Conservation (phyloP, 2,888 invertebrate genomes). For the Leptinotarsa haldemani region DNA sequence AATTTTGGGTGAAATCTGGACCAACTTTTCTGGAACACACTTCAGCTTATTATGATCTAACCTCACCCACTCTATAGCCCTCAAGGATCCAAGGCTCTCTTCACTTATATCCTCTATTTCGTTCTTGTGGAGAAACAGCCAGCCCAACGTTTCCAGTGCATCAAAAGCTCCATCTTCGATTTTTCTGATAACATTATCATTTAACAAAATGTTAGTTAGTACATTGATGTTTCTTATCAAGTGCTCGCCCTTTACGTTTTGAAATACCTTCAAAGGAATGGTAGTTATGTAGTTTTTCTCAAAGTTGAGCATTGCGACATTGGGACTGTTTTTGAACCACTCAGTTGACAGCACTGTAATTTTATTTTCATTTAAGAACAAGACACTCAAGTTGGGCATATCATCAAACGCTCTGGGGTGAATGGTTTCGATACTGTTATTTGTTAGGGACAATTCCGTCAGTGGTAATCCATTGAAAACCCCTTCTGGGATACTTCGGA, state of each 20-base stretch:
- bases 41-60: constrained; percentile 56
- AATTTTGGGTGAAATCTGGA: constrained; percentile 57
- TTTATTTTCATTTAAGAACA: constrained; percentile 54
- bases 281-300: constrained; percentile 52
- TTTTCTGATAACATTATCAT: constrained; percentile 51
- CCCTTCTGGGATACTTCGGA: constrained; percentile 49
- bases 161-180: constrained; percentile 55
- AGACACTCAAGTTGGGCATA: constrained; percentile 52
- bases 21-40: constrained; percentile 57
- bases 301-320: constrained; percentile 50
- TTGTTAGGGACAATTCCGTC: constrained; percentile 50
- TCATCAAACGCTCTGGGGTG: constrained; percentile 53
- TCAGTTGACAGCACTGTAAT: constrained; percentile 50
- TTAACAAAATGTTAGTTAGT: constrained; percentile 51
- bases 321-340: constrained; percentile 55
- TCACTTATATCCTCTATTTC: constrained; percentile 52
- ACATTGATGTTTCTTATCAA: constrained; percentile 42
- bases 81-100: constrained; percentile 54
- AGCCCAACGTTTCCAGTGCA: constrained; percentile 52
- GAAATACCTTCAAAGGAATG: constrained; percentile 50
- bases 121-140: constrained; percentile 54
- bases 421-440: constrained; percentile 54
- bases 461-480: constrained; percentile 52
- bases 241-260: constrained; percentile 50
- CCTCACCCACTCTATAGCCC: constrained; percentile 57